Evolutionary conservation across 2,113 vertebrate genomes (phyloP).

Genomic region (Burhinus oedicnemus): DNA sequence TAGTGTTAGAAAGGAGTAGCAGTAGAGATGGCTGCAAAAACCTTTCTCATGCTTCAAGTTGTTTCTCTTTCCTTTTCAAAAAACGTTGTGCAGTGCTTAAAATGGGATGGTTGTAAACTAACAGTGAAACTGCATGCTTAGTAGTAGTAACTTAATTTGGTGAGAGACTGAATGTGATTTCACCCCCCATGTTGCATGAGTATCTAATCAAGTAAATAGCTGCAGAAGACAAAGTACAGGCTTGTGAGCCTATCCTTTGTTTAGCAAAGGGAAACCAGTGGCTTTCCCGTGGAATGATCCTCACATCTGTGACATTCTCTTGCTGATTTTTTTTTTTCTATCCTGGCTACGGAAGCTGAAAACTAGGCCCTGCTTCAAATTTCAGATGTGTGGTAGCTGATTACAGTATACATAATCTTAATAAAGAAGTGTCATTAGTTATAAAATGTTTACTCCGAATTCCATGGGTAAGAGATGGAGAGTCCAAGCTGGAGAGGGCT

Average conservation of each 20-base stretch:
- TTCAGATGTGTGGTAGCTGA: neutral
- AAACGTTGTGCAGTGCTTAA: neutral
- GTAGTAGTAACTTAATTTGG: neutral
- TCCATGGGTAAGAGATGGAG: neutral
- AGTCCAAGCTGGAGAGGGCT: neutral
- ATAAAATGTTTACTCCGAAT: neutral
- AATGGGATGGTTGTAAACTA: neutral
- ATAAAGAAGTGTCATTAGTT: neutral
- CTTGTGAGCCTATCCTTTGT: neutral
- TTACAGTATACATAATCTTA: neutral
- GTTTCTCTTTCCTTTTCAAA: neutral
- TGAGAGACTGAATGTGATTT: neutral
- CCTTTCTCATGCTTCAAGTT: neutral
- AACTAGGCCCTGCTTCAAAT: neutral
- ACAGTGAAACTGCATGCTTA: neutral
- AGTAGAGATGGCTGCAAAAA: neutral
- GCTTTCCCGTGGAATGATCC: neutral
- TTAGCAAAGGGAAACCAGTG: neutral
- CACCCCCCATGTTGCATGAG: neutral
- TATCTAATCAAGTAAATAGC: neutral
- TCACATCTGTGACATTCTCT: accelerated
- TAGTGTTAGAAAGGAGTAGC: neutral
- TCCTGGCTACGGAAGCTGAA: neutral
- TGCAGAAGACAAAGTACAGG: neutral
- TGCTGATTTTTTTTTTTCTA: neutral